Evolutionary conservation across 2,888 invertebrate genomes (phyloP).

Genomic region (Exocentrus adspersus): DNA sequence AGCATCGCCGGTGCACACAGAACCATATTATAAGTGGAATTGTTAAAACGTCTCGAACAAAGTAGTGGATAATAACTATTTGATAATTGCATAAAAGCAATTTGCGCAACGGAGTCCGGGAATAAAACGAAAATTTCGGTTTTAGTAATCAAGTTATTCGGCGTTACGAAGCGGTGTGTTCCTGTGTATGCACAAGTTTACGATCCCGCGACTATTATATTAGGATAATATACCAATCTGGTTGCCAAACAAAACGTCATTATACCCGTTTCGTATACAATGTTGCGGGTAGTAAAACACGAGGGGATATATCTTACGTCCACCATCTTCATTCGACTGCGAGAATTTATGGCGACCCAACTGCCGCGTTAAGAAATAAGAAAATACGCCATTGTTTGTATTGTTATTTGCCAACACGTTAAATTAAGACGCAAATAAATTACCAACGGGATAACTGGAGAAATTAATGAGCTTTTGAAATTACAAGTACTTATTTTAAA

Average conservation of each 20-base stretch:
- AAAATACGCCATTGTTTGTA: too few relatives aligned
- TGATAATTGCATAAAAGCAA: conserved; percentile 17
- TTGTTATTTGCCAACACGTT: too few relatives aligned
- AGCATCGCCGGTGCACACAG: conserved; percentile 8
- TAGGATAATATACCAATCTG: conserved; percentile 17
- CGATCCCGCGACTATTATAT: conserved; percentile 7
- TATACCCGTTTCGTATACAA: conserved; percentile 3
- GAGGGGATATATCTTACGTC: neutral
- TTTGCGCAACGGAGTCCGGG: neutral
- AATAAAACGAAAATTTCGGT: conserved; percentile 17
- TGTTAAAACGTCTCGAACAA: conserved; percentile 16
- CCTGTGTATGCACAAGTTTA: conserved; percentile 8
- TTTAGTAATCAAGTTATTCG: conserved; percentile 17
- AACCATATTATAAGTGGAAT: conserved; percentile 7
- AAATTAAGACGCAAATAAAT: too few relatives aligned
- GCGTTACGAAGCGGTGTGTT: neutral
- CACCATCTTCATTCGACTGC: neutral
- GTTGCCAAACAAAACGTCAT: conserved; percentile 12
- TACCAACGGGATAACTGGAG: too few relatives aligned
- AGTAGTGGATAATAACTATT: conserved; percentile 15
- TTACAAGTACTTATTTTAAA: too few relatives aligned
- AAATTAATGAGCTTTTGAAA: too few relatives aligned
- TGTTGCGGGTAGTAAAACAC: conserved; percentile 2
- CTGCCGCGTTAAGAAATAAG: too few relatives aligned
- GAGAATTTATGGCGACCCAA: too few relatives aligned